Conservation (phyloP, 2,113 vertebrate genomes). For the Chelonoidis abingdonii region DNA sequence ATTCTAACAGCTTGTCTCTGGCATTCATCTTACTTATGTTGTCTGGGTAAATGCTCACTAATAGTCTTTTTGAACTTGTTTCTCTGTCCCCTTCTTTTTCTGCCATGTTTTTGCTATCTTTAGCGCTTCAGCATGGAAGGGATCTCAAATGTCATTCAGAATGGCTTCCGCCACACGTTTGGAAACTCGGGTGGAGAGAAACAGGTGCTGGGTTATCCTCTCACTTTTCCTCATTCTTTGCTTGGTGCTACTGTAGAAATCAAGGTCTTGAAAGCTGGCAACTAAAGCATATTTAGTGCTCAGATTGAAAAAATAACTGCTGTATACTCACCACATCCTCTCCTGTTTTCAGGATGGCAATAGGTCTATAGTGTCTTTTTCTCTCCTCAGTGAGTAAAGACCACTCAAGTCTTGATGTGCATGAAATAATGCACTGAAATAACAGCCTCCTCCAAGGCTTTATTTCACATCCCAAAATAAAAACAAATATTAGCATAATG, state of each 20-base stretch:
- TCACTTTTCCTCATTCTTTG: conserved; percentile 72
- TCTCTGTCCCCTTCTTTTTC: conserved; percentile 77
- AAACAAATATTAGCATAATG: background rate
- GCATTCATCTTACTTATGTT: conserved; percentile 32
- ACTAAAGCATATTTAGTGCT: conserved; percentile 46
- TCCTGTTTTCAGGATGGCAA: background rate
- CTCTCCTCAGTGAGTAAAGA: background rate
- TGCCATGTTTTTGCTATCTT: conserved; percentile 71
- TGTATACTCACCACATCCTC: background rate
- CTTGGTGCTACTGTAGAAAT: conserved; percentile 59
- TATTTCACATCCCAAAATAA: background rate
- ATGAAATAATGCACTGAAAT: background rate
- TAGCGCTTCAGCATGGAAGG: conserved; percentile 99
- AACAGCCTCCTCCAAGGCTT: background rate
- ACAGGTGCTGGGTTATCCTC: conserved; percentile 88
- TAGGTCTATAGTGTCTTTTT: background rate
- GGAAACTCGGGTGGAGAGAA: conserved; percentile 95
- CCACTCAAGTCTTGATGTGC: background rate
- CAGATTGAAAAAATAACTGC: conserved; percentile 6
- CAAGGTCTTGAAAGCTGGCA: conserved; percentile 30
- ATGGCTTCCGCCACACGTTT: conserved; percentile 97
- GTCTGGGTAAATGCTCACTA: conserved; percentile 67
- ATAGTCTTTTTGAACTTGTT: conserved; percentile 80
- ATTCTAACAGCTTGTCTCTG: conserved; percentile 69
- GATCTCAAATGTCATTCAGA: conserved; percentile 98